phyloP scores from a whole-genome alignment of 1,140 invertebrate genomes.

The Homalodisca vitripennis region DNA sequence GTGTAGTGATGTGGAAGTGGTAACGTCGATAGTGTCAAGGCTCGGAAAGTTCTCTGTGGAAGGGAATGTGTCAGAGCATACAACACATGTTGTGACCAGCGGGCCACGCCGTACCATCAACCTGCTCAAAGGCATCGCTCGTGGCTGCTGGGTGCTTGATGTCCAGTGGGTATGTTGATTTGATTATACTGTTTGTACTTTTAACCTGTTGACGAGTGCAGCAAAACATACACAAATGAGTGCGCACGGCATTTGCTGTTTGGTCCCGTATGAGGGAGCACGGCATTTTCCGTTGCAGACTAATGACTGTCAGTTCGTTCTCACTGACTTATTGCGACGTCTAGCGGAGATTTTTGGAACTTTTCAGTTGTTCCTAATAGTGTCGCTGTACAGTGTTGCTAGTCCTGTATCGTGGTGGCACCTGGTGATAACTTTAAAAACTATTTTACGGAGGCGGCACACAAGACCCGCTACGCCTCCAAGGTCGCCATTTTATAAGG shows the following conservation, averaged over 20 bases:
- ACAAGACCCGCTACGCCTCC: too few species aligned
- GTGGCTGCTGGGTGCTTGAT: conserved; percentile 56
- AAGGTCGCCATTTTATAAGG: too few species aligned
- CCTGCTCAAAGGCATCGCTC: conserved; percentile 53
- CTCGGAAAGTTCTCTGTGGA: conserved; percentile 52
- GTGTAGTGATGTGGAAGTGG: neutral
- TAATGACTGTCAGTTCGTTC: neutral
- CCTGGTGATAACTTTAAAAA: too few species aligned
- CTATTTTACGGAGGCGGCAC: too few species aligned
- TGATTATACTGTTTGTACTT: neutral
- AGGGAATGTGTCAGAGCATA: conserved; percentile 50
- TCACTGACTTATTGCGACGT: neutral
- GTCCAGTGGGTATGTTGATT: conserved; percentile 52
- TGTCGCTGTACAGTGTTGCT: too few species aligned
- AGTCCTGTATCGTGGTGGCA: too few species aligned
- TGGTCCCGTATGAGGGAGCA: neutral
- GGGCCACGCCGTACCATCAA: conserved; percentile 55
- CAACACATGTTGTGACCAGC: conserved; percentile 55
- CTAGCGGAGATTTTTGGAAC: too few species aligned
- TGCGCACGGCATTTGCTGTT: neutral
- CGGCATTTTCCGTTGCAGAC: neutral
- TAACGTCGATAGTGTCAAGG: conserved; percentile 35
- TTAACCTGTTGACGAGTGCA: neutral
- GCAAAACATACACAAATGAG: neutral
- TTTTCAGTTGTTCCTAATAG: too few species aligned